Base-by-base conservation (phyloP, 1,140 invertebrate species). In the Penaeus indicus region DNA sequence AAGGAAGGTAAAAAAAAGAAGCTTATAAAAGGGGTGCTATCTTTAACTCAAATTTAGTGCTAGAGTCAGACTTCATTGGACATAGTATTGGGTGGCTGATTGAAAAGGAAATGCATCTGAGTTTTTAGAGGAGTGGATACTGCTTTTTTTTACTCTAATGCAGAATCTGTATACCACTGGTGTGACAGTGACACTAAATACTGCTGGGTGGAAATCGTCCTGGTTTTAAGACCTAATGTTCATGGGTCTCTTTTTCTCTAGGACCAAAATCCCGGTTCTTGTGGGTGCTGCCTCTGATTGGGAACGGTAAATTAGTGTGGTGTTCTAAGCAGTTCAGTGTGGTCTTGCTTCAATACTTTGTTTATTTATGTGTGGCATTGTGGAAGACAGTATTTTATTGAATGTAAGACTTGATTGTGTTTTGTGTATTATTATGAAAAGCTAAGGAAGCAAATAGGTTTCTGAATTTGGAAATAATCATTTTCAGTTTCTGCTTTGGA, bases 181-280 rank as follows among this genome's bases (percentile, higher is more conserved):
- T 80, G 25, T 80, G 78, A 60, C n/a, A 60, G 18, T 42, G 78
- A 60, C 38, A 80, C 47, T 80, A 79, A 54, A 54, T 54, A 54
- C 54, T 54, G 54, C 54, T 54, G 54, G 54, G 54, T 54, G 54
- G 16, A 54, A 54, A 54, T 54, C 11, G 54, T 54, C 54, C 54
- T 54, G 25, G 54, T 63, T 79, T 63, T n/a, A 27, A 62, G n/a
- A 16, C 72, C 62, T 79, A 61, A 25, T 63, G 72, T 69, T 86
- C 54, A 78, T 62, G 82, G 81, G 87, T 88, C 61, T 85, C 67
- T 89, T 60, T 85, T 63, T 81, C 83, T 89, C 69, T 89, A 89
- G 88, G 88, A 89, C 88, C 83, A 89, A 81, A 89, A 89, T 89
- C 32, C 88, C 88, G 84, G 88, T 89, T 85, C 84, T 89, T 89